phyloP scores from a whole-genome alignment of 1,140 invertebrate genomes.

The Cotesia chilonis region DNA sequence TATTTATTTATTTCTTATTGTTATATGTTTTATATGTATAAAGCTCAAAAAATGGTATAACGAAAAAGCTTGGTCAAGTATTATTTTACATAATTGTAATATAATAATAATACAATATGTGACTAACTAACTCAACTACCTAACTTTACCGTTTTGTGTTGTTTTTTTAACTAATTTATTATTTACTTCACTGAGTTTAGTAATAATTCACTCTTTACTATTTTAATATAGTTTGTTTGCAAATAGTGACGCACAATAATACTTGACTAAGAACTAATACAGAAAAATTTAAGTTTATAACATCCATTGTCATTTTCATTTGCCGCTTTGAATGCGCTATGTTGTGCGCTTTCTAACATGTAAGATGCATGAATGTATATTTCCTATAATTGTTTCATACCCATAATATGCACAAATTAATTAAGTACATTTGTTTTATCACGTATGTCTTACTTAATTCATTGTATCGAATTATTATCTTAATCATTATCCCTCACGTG shows the following conservation, averaged over 20 bases:
- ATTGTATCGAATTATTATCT: constrained; percentile 19
- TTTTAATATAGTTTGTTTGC: constrained; percentile 5
- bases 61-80: constrained; percentile 63
- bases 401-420: constrained; percentile 29
- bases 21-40: neutral
- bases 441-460: constrained; percentile 22
- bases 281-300: constrained; percentile 59
- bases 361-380: constrained; percentile 39
- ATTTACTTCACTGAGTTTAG: too few relatives aligned
- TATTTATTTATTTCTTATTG: neutral
- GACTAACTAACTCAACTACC: constrained; percentile 1
- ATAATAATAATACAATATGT: constrained; percentile 1
- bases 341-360: constrained; percentile 42
- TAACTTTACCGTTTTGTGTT: too few relatives aligned
- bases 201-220: neutral
- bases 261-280: constrained; percentile 62
- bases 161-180: neutral
- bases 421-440: constrained; percentile 20
- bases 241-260: constrained; percentile 48
- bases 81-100: constrained; percentile 40
- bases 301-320: constrained; percentile 62
- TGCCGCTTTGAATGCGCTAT: constrained; percentile 64
- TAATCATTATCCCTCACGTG: constrained; percentile 20
- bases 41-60: constrained; percentile 57
- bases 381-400: constrained; percentile 45